Conservation (phyloP, 2,113 vertebrate genomes). For the Trichechus manatus region DNA sequence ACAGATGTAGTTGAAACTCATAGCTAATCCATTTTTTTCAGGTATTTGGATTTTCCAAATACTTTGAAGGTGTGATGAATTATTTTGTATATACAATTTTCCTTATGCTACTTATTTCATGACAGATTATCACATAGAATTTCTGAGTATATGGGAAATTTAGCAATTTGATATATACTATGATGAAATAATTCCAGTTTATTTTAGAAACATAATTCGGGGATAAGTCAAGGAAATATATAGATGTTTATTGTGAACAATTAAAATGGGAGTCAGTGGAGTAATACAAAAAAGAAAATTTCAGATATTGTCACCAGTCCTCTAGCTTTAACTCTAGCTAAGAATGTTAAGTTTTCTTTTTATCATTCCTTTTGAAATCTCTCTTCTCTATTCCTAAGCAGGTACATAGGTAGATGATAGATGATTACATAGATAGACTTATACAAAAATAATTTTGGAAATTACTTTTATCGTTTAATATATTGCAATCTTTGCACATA, state of each 20-base stretch:
- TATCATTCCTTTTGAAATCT: neutral
- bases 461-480: neutral
- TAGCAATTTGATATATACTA: neutral
- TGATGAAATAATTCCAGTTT: neutral
- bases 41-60: neutral
- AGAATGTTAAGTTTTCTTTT: neutral
- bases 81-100: neutral
- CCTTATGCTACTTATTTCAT: neutral
- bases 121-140: neutral
- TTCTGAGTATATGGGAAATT: neutral
- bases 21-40: neutral
- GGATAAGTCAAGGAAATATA: neutral
- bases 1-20: neutral
- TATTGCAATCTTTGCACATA: neutral
- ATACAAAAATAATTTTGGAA: neutral
- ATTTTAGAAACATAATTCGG: constrained; percentile 21
- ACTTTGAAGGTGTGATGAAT: neutral
- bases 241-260: neutral
- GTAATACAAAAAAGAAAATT: neutral
- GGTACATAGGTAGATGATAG: neutral
- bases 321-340: neutral
- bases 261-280: neutral
- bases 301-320: neutral
- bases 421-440: neutral
- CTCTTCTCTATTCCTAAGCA: neutral